phyloP scores from a whole-genome alignment of 2,888 invertebrate genomes.

The Odontocolon sp. region DNA sequence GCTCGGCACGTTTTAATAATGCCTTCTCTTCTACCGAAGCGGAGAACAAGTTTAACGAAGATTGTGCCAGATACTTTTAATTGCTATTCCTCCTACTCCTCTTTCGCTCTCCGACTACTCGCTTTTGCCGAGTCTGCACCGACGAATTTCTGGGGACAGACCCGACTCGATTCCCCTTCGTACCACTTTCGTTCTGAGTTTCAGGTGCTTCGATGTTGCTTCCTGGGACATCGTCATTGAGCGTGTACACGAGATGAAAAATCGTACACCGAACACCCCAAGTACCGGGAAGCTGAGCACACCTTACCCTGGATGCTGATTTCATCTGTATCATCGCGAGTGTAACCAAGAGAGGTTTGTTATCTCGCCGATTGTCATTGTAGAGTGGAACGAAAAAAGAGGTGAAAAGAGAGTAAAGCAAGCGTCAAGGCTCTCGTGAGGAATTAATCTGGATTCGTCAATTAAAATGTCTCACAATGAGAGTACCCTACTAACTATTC shows the following conservation, averaged over 20 bases:
- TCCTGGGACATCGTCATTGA: not conserved
- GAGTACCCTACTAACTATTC: conserved; percentile 1
- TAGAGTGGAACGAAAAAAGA: conserved; percentile 67
- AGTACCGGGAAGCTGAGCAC: conserved; percentile 56
- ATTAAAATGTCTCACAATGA: conserved; percentile 43
- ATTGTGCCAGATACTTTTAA: conserved; percentile 80
- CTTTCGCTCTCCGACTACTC: conserved; percentile 31
- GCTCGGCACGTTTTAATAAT: conserved; percentile 78
- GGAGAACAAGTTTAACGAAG: conserved; percentile 79
- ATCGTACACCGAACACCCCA: conserved; percentile 30
- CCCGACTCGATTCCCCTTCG: too few species aligned
- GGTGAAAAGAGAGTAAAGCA: conserved; percentile 7
- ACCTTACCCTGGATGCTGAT: conserved; percentile 68
- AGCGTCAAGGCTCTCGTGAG: conserved; percentile 45
- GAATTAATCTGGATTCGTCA: conserved; percentile 53
- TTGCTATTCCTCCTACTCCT: conserved; percentile 77
- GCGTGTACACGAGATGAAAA: conserved; percentile 1
- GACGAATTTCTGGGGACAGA: conserved; percentile 38
- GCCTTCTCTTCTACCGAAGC: conserved; percentile 66
- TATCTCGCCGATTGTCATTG: conserved; percentile 74
- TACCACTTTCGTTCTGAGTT: conserved; percentile 22
- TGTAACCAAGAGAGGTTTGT: conserved; percentile 77
- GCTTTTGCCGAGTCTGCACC: conserved; percentile 13
- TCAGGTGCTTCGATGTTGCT: conserved; percentile 2
- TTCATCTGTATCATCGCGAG: conserved; percentile 78